Evolutionary conservation across 2,797 vertebrate genomes (phyloP).

Genomic region (Natrix natrix): DNA sequence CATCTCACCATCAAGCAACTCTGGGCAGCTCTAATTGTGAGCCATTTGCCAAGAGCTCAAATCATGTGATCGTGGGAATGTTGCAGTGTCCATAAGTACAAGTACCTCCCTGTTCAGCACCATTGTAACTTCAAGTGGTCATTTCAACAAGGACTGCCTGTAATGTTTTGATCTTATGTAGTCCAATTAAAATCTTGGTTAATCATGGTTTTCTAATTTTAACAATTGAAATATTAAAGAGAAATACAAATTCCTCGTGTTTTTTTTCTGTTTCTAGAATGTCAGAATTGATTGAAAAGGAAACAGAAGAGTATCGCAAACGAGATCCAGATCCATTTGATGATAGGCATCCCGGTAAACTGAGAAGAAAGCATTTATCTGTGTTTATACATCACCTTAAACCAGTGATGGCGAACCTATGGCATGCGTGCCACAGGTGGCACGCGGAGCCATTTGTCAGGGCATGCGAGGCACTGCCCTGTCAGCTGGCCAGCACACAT

Average conservation of each 20-base stretch:
- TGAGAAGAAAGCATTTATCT: background rate
- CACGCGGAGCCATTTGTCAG: no score
- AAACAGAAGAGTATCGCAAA: constrained; percentile 98
- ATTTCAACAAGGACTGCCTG: background rate
- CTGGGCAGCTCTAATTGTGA: background rate
- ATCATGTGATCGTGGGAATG: background rate
- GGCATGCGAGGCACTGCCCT: no score
- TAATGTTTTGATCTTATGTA: background rate
- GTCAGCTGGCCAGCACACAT: no score
- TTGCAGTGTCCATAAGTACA: background rate
- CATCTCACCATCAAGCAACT: background rate
- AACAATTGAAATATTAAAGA: background rate
- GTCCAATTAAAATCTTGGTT: background rate
- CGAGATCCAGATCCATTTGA: constrained; percentile 98
- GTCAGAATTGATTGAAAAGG: constrained; percentile 96
- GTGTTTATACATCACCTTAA: background rate
- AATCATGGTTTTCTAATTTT: constrained; percentile 8
- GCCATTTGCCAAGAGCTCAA: background rate
- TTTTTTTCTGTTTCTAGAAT: constrained; percentile 76
- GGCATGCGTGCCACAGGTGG: no score
- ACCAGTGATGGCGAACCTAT: background rate
- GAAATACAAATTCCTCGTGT: background rate
- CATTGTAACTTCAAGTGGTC: background rate
- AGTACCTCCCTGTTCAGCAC: background rate
- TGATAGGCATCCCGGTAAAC: constrained; percentile 94